Evolutionary conservation across 2,888 invertebrate genomes (phyloP), one percentile per base, ranked within the genome.

Genomic region (Scaptomyza cyrtandrae): DNA sequence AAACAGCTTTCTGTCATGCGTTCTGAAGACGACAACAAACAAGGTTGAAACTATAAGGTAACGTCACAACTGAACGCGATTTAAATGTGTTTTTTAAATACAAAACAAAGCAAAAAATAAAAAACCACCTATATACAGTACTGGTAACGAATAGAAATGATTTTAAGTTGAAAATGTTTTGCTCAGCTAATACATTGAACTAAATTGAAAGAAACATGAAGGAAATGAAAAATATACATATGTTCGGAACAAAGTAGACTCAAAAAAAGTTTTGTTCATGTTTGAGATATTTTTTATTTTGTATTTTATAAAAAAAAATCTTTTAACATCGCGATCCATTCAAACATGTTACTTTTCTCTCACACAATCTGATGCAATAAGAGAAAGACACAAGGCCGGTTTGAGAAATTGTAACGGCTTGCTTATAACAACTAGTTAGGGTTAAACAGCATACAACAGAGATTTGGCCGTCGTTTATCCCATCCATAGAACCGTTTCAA

Each of bases 1-100:
- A 73, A 14, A 1, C 35, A 78, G 75, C 79, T 78, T 78, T 37
- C n/a, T 58, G 57, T 33, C 39, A 24, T 52, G 52, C 9, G 19
- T 37, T 19, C 19, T 9, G 24, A 39, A 31, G 35, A 29, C 11
- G 5, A 9, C 16, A 35, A 53, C 7, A 33, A 35, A 68, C 11
- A 54, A 74, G 74, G 74, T 78, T 55, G 49, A 24, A 24, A 16
- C 3, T 7, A 11, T 6, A 0, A 16, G 11, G 16, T 74, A 68
- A 74, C 75, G 79, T 74, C 74, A 74, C 78, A 78, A 53, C 13
- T n/a, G 0, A 10, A 19, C 1, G 14, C 11, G 14, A 6, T 19
- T 33, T n/a, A 6, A 31, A 13, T n/a, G 24, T 6, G 50, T 52
- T 13, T 27, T 35, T 39, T 1, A 7, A 9, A 1, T 6, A 7